Evolutionary conservation across 2,113 vertebrate species (phyloP).

Genomic region (Colaptes auratus): DNA sequence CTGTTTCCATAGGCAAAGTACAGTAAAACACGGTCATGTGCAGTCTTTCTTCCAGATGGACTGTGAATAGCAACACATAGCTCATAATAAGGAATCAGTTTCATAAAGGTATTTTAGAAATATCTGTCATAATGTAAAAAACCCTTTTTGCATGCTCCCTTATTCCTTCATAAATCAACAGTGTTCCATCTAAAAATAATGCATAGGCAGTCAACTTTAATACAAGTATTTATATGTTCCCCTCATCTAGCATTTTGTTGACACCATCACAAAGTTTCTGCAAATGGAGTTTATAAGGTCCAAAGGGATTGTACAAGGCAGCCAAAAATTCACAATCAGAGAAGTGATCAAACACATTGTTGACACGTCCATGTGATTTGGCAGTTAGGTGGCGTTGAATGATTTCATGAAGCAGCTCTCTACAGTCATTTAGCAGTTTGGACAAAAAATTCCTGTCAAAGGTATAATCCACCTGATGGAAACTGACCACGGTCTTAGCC

Average conservation of each 20-base stretch:
- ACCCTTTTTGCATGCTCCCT: conserved; percentile 18
- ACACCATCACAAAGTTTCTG: conserved; percentile 87
- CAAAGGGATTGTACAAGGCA: conserved; percentile 86
- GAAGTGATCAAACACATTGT: conserved; percentile 88
- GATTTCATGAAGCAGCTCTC: conserved; percentile 84
- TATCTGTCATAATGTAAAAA: conserved; percentile 3
- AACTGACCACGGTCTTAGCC: conserved; percentile 88
- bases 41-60: conserved; percentile 9
- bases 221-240: conserved; percentile 78
- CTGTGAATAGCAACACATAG: conserved; percentile 25
- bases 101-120: conserved; percentile 54
- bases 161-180: conserved; percentile 78
- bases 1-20: conserved; percentile 44
- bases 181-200: conserved; percentile 57
- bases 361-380: conserved; percentile 85
- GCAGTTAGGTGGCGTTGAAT: conserved; percentile 86
- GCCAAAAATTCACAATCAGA: conserved; percentile 87
- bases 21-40: conserved; percentile 5
- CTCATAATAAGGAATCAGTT: conserved; percentile 10
- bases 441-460: conserved; percentile 86
- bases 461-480: conserved; percentile 88
- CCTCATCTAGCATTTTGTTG: conserved; percentile 89
- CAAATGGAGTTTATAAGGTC: conserved; percentile 82
- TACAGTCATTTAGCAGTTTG: conserved; percentile 81
- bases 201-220: conserved; percentile 13